Base-by-base conservation (phyloP, 2,888 invertebrate species). In the Sphaerophoria taeniata region DNA sequence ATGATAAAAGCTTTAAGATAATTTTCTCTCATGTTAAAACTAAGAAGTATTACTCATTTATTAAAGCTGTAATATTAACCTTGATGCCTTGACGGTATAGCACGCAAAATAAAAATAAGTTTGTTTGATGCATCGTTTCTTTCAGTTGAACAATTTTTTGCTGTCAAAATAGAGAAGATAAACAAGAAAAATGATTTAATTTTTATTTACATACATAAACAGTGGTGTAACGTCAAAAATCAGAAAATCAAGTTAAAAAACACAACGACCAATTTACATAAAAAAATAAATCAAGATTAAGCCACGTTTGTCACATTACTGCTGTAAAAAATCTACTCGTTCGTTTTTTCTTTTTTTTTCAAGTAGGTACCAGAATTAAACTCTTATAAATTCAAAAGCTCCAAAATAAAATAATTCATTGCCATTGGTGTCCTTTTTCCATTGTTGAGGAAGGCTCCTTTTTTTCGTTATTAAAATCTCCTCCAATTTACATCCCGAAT, bases 401-500 rank as follows among this genome's bases (percentile, higher is more conserved):
- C 45, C 12, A n/a, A 53, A 71, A 71, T 60, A 24, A 74, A 53
- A 71, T 47, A 71, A 81, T 63, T 78, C 58, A 78, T 60, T 69
- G 83, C 69, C 47, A 51, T 45, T 9, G 47, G 63, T 67, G 34
- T 74, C 39, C 65, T 60, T 31, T 7, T 51, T 65, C 51, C 12
- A 5, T 7, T 56, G 31, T 63, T 14, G 4, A 33, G 14, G 47
- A 24, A 24, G 47, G 11, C 2, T 65, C 34, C 7, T 49, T 49
- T 65, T 51, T 47, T 67, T 53, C 78, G 56, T 65, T 79, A 79
- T 69, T 84, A 79, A 79, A 84, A 79, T 72, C 75, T 84, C 43
- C 61, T 75, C 71, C 79, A 80, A 71, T 84, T 84, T 84, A 67
- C 79, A 69, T 75, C 75, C 53, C 80, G 79, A 71, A 71, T 75